These are phyloP conservation scores for Odontamblyopus lacepedii DNA, from an alignment of 2,797 vertebrate genomes.

Conservation along the genomic window DNA sequence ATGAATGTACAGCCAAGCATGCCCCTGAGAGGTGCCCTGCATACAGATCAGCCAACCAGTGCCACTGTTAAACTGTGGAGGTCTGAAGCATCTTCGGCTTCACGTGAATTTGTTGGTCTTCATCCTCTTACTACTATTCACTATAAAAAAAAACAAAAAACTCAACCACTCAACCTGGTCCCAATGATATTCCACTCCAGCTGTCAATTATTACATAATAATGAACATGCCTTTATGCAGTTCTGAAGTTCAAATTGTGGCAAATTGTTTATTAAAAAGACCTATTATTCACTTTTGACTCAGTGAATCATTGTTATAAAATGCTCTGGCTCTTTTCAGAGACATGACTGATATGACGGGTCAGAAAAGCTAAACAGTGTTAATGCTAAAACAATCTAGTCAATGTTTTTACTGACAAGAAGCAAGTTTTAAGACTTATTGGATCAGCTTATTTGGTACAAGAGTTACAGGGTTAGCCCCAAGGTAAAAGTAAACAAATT, in stretches of 20 bases:
- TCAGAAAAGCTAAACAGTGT: background rate
- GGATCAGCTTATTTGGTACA: background rate
- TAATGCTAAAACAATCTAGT: background rate
- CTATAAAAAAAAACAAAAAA: background rate
- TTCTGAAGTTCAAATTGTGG: no score
- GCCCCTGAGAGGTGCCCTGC: background rate
- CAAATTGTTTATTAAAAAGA: no score
- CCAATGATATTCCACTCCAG: background rate
- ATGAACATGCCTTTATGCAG: background rate
- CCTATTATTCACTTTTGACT: background rate
- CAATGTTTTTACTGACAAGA: background rate
- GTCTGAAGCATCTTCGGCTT: conserved; percentile 10
- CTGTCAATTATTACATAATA: conserved; percentile 1
- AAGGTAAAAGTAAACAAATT: conserved; percentile 27
- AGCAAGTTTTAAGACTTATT: background rate
- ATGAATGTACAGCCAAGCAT: conserved; percentile 33
- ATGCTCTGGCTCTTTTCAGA: background rate
- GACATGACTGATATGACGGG: background rate
- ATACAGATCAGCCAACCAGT: background rate
- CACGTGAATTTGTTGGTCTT: conserved; percentile 8
- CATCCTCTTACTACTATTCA: no score
- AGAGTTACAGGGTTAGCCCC: conserved; percentile 9
- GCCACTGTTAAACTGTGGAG: background rate
- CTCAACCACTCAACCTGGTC: background rate
- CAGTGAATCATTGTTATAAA: background rate